phyloP scores from a whole-genome alignment of 2,888 invertebrate genomes.

The Drosophila flavopinicola region DNA sequence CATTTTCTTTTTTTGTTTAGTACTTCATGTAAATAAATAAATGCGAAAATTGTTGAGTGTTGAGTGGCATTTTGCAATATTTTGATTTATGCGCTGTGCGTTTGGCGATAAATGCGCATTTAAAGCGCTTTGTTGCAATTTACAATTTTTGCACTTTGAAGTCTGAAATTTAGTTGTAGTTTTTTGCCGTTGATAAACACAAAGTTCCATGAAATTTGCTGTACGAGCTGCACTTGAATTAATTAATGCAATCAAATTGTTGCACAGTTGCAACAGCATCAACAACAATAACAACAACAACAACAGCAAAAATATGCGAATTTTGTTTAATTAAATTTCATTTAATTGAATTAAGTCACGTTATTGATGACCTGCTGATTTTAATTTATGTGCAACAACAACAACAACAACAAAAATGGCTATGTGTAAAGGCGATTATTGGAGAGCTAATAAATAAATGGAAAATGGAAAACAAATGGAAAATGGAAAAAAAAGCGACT shows the following conservation, averaged over 20 bases:
- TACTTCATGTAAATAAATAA: conserved; percentile 26
- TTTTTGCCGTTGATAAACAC: conserved; percentile 1
- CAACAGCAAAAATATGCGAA: neutral
- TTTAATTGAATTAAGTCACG: conserved; percentile 36
- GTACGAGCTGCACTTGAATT: conserved; percentile 16
- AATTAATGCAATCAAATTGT: conserved; percentile 20
- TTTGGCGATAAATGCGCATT: conserved; percentile 5
- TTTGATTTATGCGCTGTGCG: conserved; percentile 25
- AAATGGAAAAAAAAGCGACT: neutral
- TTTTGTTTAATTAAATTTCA: conserved; percentile 35
- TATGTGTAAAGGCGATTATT: neutral
- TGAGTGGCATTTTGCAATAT: conserved; percentile 24
- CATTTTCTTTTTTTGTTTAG: neutral
- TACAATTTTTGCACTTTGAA: conserved; percentile 13
- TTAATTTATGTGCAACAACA: conserved; percentile 11
- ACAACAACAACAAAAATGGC: neutral
- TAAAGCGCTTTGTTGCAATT: conserved; percentile 14
- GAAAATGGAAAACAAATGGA: neutral
- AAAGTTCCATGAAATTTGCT: conserved; percentile 25
- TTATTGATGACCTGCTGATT: conserved; percentile 12
- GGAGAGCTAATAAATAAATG: neutral
- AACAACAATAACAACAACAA: neutral
- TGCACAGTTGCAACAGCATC: neutral
- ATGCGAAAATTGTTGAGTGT: conserved; percentile 24
- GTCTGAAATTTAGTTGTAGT: conserved; percentile 14